Percentiles rank a stretch among this genome's conserved stretches.
phyloP scores from a whole-genome alignment of 2,888 invertebrate species.

The Neoascia interrupta region DNA sequence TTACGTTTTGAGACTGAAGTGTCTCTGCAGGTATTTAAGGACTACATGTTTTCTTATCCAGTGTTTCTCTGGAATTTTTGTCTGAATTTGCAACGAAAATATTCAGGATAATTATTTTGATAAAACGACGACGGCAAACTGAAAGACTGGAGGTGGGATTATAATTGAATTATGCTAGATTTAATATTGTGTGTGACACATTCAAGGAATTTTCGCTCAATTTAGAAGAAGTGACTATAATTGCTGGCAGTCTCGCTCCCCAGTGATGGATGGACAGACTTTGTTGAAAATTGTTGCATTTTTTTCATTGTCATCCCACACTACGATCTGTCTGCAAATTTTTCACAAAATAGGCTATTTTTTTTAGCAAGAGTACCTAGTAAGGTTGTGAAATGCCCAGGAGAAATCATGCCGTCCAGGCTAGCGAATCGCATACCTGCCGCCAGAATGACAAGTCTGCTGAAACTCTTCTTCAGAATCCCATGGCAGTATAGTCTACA shows the following conservation, averaged over 20 bases:
- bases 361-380: too few species aligned
- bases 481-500: background rate
- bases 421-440: too few species aligned
- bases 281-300: background rate
- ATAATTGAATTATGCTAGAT: background rate
- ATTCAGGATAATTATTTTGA: background rate
- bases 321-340: too few species aligned
- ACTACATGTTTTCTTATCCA: background rate
- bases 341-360: too few species aligned
- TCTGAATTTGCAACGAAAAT: background rate
- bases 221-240: too few species aligned
- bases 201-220: too few species aligned
- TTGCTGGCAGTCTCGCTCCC: too few species aligned
- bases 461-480: too few species aligned
- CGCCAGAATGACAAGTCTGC: too few species aligned
- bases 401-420: too few species aligned
- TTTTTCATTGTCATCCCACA: too few species aligned
- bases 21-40: constrained; percentile 21
- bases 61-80: background rate
- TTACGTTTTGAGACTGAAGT: constrained; percentile 19
- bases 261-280: background rate
- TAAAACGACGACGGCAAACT: background rate
- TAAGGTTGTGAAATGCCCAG: too few species aligned
- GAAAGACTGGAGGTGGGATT: background rate
- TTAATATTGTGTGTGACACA: background rate